Evolutionary conservation across 2,888 invertebrate genomes (phyloP).

Genomic region (Ligdia adustata): DNA sequence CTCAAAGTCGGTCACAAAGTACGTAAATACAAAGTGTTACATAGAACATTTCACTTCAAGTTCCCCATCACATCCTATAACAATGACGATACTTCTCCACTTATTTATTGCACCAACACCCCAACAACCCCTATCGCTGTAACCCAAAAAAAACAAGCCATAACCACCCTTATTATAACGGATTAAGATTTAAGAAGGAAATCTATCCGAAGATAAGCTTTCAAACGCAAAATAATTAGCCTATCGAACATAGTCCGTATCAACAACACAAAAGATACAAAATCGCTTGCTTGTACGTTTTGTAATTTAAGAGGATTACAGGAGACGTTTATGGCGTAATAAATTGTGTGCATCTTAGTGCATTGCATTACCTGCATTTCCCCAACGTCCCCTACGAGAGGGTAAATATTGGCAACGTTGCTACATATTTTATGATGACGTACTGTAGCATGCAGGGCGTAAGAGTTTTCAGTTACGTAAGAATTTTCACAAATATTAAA

Average conservation of each 20-base stretch:
- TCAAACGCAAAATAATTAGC: too few relatives aligned
- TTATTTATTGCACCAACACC: background rate
- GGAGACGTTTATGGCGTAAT: slow-evolving; percentile 60
- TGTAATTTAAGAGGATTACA: slow-evolving; percentile 59
- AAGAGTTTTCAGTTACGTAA: too few relatives aligned
- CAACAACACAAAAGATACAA: background rate
- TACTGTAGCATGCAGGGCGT: too few relatives aligned
- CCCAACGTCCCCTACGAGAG: slow-evolving; percentile 36
- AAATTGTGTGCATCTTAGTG: slow-evolving; percentile 54
- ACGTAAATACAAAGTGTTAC: too few relatives aligned
- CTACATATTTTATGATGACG: slow-evolving; percentile 6
- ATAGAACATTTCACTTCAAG: too few relatives aligned
- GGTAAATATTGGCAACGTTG: slow-evolving; percentile 15
- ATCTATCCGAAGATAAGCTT: background rate
- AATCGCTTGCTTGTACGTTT: slow-evolving; percentile 9
- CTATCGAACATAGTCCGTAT: background rate
- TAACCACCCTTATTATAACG: background rate
- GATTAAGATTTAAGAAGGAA: slow-evolving; percentile 3
- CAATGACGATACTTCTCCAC: slow-evolving; percentile 2
- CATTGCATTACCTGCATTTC: slow-evolving; percentile 45
- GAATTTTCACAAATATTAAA: too few relatives aligned
- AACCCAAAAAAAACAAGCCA: slow-evolving; percentile 2
- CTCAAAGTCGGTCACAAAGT: too few relatives aligned
- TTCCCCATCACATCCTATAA: background rate
- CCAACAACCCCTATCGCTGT: background rate